Evolutionary conservation across 2,888 invertebrate genomes (phyloP).

Genomic region (Drosophila pegasa): DNA sequence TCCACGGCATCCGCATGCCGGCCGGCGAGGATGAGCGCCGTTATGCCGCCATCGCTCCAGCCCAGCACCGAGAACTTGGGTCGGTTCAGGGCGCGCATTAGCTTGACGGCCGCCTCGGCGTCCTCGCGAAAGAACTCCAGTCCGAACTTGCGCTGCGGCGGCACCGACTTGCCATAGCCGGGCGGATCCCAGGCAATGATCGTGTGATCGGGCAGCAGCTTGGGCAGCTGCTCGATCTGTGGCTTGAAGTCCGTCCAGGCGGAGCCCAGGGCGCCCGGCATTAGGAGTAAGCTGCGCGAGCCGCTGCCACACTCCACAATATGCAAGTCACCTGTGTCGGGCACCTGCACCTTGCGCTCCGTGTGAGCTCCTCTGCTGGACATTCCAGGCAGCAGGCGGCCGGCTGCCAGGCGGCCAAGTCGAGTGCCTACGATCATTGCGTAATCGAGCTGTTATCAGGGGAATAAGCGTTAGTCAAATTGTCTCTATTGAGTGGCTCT

Average conservation of each 20-base stretch:
- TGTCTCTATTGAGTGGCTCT: constrained; percentile 48
- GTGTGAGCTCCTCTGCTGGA: constrained; percentile 46
- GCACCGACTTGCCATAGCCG: constrained; percentile 93
- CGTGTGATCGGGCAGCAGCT: constrained; percentile 81
- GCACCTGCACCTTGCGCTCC: constrained; percentile 88
- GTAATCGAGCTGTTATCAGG: constrained; percentile 43
- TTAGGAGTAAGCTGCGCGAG: constrained; percentile 86
- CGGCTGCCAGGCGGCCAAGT: constrained; percentile 14
- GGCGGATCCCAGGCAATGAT: constrained; percentile 92
- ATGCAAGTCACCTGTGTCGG: constrained; percentile 86
- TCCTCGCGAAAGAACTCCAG: constrained; percentile 90
- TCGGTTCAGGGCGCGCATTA: constrained; percentile 90
- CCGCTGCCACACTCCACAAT: constrained; percentile 87
- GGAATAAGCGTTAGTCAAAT: constrained; percentile 24
- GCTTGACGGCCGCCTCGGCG: constrained; percentile 88
- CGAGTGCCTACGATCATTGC: constrained; percentile 60
- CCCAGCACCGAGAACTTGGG: constrained; percentile 91
- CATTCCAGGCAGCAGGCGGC: constrained; percentile 24
- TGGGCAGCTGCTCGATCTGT: constrained; percentile 88
- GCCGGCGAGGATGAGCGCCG: constrained; percentile 91
- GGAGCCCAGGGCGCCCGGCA: constrained; percentile 93
- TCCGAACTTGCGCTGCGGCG: constrained; percentile 90
- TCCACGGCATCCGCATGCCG: constrained; percentile 88
- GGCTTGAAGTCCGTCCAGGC: constrained; percentile 93
- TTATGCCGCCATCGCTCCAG: constrained; percentile 96